Evolutionary conservation across 2,113 vertebrate genomes (phyloP).

Genomic region (Neotragus moschatus): DNA sequence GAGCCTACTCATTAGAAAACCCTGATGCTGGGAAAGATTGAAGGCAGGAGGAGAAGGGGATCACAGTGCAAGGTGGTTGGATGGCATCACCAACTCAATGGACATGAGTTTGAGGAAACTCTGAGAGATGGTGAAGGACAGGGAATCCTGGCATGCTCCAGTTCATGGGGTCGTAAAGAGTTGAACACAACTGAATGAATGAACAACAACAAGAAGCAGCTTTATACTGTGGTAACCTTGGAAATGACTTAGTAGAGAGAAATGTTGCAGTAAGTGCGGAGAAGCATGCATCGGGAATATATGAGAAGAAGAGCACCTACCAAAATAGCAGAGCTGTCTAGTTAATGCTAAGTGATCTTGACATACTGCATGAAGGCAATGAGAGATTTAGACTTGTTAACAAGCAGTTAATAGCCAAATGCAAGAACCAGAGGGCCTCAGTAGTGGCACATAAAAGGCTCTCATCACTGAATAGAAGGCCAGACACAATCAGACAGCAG

Average conservation of each 20-base stretch:
- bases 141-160: not conserved
- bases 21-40: not conserved
- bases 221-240: not conserved
- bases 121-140: not conserved
- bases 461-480: conserved; percentile 13
- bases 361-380: not conserved
- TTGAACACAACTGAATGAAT: not conserved
- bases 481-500: conserved; percentile 9
- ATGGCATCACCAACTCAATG: not conserved
- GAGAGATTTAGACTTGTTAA: not conserved
- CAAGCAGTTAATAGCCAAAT: conserved; percentile 11
- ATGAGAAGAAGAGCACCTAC: not conserved
- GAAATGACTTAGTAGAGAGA: not conserved
- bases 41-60: not conserved
- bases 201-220: not conserved
- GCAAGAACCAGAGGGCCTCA: not conserved
- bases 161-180: not conserved
- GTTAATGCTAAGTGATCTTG: not conserved
- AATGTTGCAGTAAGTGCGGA: not conserved
- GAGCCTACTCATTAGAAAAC: not conserved
- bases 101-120: not conserved
- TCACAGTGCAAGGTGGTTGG: not conserved
- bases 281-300: not conserved
- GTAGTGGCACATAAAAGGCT: not conserved
- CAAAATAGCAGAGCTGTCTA: not conserved